Percentiles rank a stretch among this genome's conserved stretches.
phyloP scores from a whole-genome alignment of 2,797 vertebrate species.

The Hypotaenidia philippensis region DNA sequence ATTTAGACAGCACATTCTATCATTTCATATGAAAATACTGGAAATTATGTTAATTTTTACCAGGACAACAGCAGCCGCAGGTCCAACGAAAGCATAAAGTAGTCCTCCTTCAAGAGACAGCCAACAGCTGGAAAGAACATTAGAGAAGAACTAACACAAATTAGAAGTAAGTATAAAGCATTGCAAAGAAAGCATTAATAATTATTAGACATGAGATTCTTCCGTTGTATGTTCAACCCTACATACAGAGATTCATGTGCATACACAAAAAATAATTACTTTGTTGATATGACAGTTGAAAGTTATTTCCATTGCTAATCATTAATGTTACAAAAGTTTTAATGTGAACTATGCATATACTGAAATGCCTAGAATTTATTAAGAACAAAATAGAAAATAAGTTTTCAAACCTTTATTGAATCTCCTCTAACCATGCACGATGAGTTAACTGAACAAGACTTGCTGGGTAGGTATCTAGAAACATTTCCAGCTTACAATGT shows the following conservation, averaged over 20 bases:
- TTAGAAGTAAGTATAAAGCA: constrained; percentile 80
- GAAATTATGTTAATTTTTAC: constrained; percentile 82
- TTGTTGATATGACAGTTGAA: not conserved
- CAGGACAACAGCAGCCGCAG: constrained; percentile 98
- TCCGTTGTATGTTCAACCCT: constrained; percentile 67
- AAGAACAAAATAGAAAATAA: not conserved
- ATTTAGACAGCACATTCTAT: not conserved
- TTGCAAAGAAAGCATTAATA: constrained; percentile 29
- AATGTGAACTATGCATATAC: not conserved
- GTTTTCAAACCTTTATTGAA: not conserved
- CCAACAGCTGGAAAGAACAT: constrained; percentile 93
- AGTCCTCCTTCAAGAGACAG: constrained; percentile 98
- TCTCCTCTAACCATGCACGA: not conserved
- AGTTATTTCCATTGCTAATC: not conserved
- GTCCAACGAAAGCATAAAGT: constrained; percentile 98
- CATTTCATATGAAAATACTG: not conserved
- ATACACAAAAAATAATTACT: constrained; percentile 31
- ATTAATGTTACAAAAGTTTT: constrained; percentile 11
- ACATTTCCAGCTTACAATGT: not conserved
- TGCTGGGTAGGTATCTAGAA: not conserved
- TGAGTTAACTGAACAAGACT: not conserved
- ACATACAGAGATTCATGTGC: constrained; percentile 67
- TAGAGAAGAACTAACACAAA: constrained; percentile 84
- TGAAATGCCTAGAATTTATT: not conserved
- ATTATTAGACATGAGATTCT: constrained; percentile 64